A percentile compares a stretch with the other conserved stretches of the same genome.
These are phyloP conservation scores for Parus major DNA, from an alignment of 2,113 vertebrate genomes.

Conservation along the genomic window DNA sequence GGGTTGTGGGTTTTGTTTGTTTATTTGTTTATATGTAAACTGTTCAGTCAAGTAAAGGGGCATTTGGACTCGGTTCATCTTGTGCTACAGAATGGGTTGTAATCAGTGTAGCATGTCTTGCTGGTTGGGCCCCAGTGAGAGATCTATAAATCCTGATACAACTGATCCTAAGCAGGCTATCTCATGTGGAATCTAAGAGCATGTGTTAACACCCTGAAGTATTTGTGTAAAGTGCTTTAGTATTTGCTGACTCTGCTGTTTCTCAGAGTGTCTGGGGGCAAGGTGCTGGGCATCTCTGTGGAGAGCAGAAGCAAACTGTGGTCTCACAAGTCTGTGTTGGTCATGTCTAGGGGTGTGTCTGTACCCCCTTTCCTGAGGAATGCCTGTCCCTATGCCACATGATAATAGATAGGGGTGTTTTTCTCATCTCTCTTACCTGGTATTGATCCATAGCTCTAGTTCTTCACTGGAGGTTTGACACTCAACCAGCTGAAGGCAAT, in stretches of 20 bases:
- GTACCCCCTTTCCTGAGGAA: not conserved
- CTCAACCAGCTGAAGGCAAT: not conserved
- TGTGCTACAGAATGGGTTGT: not conserved
- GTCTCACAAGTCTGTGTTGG: not conserved
- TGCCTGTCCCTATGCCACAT: accelerated
- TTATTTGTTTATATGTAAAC: not conserved
- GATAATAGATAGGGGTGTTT: not conserved
- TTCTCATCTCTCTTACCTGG: not conserved
- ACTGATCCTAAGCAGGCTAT: not conserved
- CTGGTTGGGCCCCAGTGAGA: not conserved
- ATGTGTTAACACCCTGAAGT: not conserved
- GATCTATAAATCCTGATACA: not conserved
- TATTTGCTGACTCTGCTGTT: not conserved
- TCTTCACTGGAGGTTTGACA: not conserved
- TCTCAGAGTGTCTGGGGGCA: not conserved
- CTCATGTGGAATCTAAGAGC: not conserved
- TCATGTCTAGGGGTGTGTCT: not conserved
- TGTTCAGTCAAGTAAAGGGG: not conserved
- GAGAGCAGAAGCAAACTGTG: not conserved
- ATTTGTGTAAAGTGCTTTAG: not conserved
- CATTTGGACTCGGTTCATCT: not conserved
- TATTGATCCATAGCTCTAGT: not conserved
- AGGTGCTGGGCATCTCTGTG: not conserved
- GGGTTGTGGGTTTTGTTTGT: not conserved
- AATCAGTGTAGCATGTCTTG: not conserved